Conservation (phyloP, 1,140 invertebrate genomes). For the Chironomus tepperi region DNA sequence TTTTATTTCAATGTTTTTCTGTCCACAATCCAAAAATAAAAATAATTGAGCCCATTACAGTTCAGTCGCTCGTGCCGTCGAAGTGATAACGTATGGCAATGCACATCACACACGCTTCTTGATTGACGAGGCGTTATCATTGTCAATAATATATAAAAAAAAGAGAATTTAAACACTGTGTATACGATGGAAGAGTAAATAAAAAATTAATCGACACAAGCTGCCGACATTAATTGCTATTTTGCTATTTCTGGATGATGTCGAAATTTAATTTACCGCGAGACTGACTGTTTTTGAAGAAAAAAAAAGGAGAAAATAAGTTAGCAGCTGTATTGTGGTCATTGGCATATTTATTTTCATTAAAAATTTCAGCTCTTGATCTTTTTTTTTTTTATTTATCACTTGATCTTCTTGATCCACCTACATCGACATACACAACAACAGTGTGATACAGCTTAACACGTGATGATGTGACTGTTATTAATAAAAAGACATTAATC, state of each 20-base stretch:
- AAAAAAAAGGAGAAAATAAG: background rate
- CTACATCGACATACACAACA: background rate
- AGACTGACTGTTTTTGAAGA: background rate
- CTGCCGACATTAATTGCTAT: constrained; percentile 6
- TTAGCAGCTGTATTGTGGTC: constrained; percentile 2
- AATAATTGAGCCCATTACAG: background rate
- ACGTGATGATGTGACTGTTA: too few relatives aligned
- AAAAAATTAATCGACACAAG: background rate
- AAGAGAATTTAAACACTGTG: too few relatives aligned
- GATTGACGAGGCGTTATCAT: constrained; percentile 11
- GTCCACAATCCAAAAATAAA: background rate
- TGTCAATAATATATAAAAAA: background rate
- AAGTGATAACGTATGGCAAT: background rate
- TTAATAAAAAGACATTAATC: too few relatives aligned
- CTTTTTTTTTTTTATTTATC: too few relatives aligned
- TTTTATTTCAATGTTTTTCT: background rate
- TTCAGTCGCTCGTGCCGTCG: background rate
- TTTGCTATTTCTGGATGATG: constrained; percentile 12
- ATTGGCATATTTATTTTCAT: background rate
- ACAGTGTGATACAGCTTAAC: too few relatives aligned
- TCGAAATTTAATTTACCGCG: background rate
- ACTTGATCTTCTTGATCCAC: background rate
- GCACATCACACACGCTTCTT: background rate
- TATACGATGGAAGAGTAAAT: too few relatives aligned
- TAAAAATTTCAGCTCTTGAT: background rate